A percentile compares a stretch with the other conserved stretches of the same genome.
Conservation (phyloP, 2,888 invertebrate genomes). For the Yponomeuta sedellus region DNA sequence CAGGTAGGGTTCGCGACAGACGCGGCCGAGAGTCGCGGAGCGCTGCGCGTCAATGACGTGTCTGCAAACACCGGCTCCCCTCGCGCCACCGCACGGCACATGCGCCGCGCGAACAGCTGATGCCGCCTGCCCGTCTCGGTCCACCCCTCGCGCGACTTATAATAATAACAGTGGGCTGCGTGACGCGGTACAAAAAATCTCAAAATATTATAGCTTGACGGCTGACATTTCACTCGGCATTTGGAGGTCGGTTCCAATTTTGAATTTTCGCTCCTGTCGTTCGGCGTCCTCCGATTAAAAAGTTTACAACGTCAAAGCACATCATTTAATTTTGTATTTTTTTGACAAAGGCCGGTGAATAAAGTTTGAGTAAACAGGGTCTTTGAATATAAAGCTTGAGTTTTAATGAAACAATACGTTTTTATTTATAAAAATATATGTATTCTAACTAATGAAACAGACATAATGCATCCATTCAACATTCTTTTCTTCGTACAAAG, state of each 20-base stretch:
- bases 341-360: too few species aligned
- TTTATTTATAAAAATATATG: slow-evolving; percentile 16
- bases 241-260: slow-evolving; percentile 19
- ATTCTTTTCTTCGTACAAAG: neutral
- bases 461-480: neutral
- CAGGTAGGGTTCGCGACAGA: neutral
- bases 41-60: slow-evolving; percentile 30
- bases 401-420: neutral
- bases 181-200: slow-evolving; percentile 1
- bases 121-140: slow-evolving; percentile 27
- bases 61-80: slow-evolving; percentile 26
- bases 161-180: slow-evolving; percentile 17
- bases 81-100: slow-evolving; percentile 43
- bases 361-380: too few species aligned
- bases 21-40: slow-evolving; percentile 14
- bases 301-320: too few species aligned
- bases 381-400: too few species aligned
- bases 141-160: slow-evolving; percentile 23
- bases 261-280: slow-evolving; percentile 8
- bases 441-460: slow-evolving; percentile 13
- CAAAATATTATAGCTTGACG: slow-evolving; percentile 27
- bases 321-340: too few species aligned
- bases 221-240: slow-evolving; percentile 23
- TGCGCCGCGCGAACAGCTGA: slow-evolving; percentile 68
- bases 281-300: neutral